These are phyloP conservation scores for Cryptoprocta ferox DNA, from an alignment of 2,797 vertebrate species.

Conservation along the genomic window DNA sequence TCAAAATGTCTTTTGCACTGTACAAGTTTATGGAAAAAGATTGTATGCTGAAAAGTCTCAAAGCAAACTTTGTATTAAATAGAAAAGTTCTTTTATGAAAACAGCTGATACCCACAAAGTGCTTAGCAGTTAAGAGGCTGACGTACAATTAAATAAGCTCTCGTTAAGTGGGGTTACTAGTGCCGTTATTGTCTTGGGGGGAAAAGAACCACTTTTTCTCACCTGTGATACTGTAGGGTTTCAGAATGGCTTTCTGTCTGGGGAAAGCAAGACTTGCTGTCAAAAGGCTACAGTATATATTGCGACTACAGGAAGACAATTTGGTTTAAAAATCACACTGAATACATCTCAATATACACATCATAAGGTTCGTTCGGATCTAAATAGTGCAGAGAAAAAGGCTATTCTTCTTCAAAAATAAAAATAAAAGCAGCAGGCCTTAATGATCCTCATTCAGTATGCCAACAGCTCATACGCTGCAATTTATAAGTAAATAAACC, in stretches of 20 bases:
- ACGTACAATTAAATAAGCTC: conserved; percentile 90
- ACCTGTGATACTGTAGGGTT: conserved; percentile 86
- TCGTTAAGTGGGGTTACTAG: conserved; percentile 83
- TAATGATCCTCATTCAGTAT: conserved; percentile 90
- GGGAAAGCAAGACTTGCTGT: conserved; percentile 92
- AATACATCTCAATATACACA: conserved; percentile 94
- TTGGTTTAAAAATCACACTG: conserved; percentile 94
- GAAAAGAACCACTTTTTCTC: conserved; percentile 85
- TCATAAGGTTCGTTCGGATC: conserved; percentile 94
- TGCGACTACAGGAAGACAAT: conserved; percentile 96
- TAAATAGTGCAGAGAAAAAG: conserved; percentile 93
- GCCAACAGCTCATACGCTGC: conserved; percentile 88
- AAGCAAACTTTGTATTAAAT: conserved; percentile 90
- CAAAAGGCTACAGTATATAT: conserved; percentile 92
- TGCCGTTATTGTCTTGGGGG: conserved; percentile 89
- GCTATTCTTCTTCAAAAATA: conserved; percentile 85
- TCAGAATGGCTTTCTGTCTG: conserved; percentile 89
- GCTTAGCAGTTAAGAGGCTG: conserved; percentile 91
- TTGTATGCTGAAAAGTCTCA: conserved; percentile 88
- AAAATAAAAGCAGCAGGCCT: conserved; percentile 92
- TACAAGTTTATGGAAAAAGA: conserved; percentile 90
- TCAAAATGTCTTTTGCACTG: conserved; percentile 88
- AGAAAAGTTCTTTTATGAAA: conserved; percentile 91
- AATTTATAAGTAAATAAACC: conserved; percentile 84
- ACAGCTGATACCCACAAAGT: conserved; percentile 91